A percentile compares a stretch with the other conserved stretches of the same genome.
These are phyloP conservation scores for Teleogryllus oceanicus DNA, from an alignment of 2,888 invertebrate species.

Conservation along the genomic window DNA sequence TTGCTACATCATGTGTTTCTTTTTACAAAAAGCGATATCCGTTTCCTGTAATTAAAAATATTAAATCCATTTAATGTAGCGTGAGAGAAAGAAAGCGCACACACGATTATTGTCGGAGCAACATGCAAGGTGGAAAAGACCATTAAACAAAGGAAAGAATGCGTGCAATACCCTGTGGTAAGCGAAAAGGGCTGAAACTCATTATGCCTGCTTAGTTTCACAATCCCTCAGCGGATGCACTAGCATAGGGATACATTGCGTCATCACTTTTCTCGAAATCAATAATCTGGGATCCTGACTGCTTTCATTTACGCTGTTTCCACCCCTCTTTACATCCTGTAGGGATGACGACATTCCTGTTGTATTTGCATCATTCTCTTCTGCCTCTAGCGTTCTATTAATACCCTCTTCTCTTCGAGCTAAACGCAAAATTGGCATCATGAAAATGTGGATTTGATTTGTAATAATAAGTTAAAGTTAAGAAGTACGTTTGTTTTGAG, in stretches of 20 bases:
- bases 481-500: too few species aligned
- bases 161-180: not conserved
- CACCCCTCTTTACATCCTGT: not conserved
- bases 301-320: not conserved
- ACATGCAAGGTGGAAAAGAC: not conserved
- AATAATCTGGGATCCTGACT: not conserved
- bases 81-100: not conserved
- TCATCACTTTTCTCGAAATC: not conserved
- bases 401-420: too few species aligned
- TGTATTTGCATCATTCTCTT: not conserved
- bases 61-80: not conserved
- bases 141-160: not conserved
- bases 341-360: not conserved
- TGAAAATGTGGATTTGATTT: too few species aligned
- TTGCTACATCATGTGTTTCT: too few species aligned
- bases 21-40: not conserved
- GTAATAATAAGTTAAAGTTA: too few species aligned
- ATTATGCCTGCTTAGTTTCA: not conserved
- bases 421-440: too few species aligned
- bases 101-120: not conserved
- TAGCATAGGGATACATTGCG: not conserved
- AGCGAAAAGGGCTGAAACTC: not conserved
- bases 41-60: conserved; percentile 8
- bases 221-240: not conserved
- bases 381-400: too few species aligned